A percentile compares a stretch with the other conserved stretches of the same genome.
phyloP scores from a whole-genome alignment of 1,140 invertebrate genomes.

The Arion vulgaris region DNA sequence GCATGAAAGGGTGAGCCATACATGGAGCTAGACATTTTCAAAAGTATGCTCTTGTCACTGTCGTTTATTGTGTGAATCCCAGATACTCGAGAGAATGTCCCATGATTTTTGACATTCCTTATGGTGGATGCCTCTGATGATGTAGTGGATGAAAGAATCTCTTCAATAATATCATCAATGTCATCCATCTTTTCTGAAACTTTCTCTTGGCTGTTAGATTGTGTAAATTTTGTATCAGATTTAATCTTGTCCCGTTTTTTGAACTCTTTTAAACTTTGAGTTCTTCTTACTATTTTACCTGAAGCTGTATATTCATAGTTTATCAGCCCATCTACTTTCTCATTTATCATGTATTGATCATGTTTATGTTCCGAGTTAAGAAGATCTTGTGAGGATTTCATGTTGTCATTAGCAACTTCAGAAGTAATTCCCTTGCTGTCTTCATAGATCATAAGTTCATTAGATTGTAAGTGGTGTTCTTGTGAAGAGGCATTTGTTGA shows the following conservation, averaged over 20 bases:
- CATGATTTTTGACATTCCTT: conserved; percentile 43
- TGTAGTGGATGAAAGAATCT: conserved; percentile 64
- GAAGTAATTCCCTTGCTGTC: not conserved
- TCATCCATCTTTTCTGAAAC: conserved; percentile 50
- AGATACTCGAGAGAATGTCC: conserved; percentile 22
- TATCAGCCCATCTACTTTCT: not conserved
- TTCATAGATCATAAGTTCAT: not conserved
- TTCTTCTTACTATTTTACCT: conserved; percentile 21
- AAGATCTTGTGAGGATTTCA: not conserved
- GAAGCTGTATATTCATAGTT: conserved; percentile 24
- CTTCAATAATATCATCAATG: conserved; percentile 66
- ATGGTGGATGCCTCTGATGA: conserved; percentile 46
- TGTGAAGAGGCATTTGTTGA: too few species aligned
- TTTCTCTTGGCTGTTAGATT: conserved; percentile 32
- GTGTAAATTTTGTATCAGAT: conserved; percentile 58
- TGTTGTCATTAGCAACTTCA: not conserved
- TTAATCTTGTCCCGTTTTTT: conserved; percentile 14
- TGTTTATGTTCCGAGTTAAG: not conserved
- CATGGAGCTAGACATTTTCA: conserved; percentile 47
- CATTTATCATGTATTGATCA: not conserved
- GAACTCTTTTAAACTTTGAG: conserved; percentile 32
- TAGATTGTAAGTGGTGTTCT: not conserved
- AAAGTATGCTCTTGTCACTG: conserved; percentile 55
- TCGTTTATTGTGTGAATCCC: conserved; percentile 57
- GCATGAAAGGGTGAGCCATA: conserved; percentile 63